Evolutionary conservation across 1,140 invertebrate genomes (phyloP).

Genomic region (Saccostrea glomerata): DNA sequence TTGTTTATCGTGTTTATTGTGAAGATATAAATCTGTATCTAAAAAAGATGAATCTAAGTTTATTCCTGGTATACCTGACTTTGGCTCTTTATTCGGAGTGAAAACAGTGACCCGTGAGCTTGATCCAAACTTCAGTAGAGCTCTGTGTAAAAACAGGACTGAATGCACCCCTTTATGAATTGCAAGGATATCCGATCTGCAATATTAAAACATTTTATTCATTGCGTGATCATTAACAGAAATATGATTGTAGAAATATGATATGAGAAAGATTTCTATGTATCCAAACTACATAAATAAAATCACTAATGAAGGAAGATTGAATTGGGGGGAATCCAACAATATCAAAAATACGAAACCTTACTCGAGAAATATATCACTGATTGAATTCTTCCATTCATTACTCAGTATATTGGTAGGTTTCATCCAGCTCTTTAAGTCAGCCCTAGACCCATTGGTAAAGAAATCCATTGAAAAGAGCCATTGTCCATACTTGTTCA

Average conservation of each 20-base stretch:
- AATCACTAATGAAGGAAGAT: no score
- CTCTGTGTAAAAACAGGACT: not conserved
- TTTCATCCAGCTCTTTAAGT: not conserved
- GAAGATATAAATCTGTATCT: not conserved
- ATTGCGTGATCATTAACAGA: no score
- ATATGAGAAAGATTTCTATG: no score
- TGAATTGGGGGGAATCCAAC: no score
- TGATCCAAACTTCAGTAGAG: not conserved
- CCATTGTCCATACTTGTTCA: not conserved
- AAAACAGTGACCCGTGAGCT: slow-evolving; percentile 7
- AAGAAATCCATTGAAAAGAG: not conserved
- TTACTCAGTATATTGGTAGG: not conserved
- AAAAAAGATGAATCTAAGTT: no score
- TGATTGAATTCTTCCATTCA: not conserved
- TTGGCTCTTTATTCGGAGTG: not conserved
- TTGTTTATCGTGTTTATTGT: not conserved
- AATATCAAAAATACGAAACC: not conserved
- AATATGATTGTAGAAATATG: no score
- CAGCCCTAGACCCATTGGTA: not conserved
- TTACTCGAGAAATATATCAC: not conserved
- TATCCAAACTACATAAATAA: no score
- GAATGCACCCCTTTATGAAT: not conserved
- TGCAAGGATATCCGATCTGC: not conserved
- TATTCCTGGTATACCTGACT: not conserved
- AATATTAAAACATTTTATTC: not conserved